phyloP scores from a whole-genome alignment of 2,797 vertebrate genomes.

The Dicrostonyx torquatus region DNA sequence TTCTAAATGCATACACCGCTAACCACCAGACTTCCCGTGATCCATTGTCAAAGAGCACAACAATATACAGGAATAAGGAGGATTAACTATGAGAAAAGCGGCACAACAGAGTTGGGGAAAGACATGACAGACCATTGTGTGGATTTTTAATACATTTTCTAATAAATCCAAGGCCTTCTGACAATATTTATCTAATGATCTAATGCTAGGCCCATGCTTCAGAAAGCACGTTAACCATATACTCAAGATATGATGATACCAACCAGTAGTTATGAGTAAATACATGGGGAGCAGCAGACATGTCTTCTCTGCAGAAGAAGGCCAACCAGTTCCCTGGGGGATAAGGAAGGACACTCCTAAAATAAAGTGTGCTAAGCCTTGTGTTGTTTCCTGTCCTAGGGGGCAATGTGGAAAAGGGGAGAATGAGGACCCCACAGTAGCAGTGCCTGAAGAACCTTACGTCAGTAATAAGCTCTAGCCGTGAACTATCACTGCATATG shows the following conservation, averaged over 20 bases:
- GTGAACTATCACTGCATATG: not conserved
- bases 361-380: not conserved
- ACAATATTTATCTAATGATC: not conserved
- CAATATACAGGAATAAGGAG: not conserved
- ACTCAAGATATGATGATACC: not conserved
- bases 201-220: not conserved
- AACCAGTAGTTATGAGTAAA: not conserved
- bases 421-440: not conserved
- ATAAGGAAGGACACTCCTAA: not conserved
- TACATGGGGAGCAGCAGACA: not conserved
- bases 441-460: not conserved
- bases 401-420: not conserved
- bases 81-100: not conserved
- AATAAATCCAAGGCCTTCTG: not conserved
- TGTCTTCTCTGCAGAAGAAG: not conserved
- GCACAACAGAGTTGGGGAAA: not conserved
- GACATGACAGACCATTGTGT: not conserved
- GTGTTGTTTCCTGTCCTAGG: not conserved
- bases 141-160: not conserved
- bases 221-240: not conserved
- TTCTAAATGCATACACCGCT: not conserved
- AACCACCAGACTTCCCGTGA: not conserved
- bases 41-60: not conserved
- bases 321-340: not conserved
- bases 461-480: not conserved